A percentile compares a stretch with the other conserved stretches of the same genome.
phyloP scores from a whole-genome alignment of 2,888 invertebrate genomes.

The Acleris literana region DNA sequence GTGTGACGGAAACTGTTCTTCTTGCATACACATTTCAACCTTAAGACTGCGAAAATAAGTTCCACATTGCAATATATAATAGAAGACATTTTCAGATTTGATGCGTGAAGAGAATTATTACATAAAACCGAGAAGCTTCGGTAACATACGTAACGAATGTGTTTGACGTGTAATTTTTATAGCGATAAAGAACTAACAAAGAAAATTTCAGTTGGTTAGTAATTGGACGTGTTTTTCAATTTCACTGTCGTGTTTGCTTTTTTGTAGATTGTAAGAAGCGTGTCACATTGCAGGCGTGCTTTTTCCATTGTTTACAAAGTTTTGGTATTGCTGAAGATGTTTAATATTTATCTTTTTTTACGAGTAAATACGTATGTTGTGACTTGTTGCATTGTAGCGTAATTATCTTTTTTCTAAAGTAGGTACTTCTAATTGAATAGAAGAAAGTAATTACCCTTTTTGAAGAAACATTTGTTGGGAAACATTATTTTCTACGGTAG shows the following conservation, averaged over 20 bases:
- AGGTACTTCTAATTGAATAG: too few species aligned
- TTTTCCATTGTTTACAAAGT: slow-evolving; percentile 11
- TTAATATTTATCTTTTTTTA: too few species aligned
- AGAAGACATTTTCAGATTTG: slow-evolving; percentile 15
- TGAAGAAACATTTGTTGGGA: too few species aligned
- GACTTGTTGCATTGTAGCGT: too few species aligned
- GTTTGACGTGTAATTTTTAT: slow-evolving; percentile 9
- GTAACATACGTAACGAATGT: slow-evolving; percentile 29
- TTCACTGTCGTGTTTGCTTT: slow-evolving; percentile 24
- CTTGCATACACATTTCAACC: slow-evolving; percentile 24
- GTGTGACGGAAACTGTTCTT: slow-evolving; percentile 51
- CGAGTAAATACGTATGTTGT: too few species aligned
- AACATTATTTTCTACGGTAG: too few species aligned
- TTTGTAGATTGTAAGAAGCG: slow-evolving; percentile 16
- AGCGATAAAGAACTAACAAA: slow-evolving; percentile 11
- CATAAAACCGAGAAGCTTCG: slow-evolving; percentile 36
- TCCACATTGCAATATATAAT: slow-evolving; percentile 1
- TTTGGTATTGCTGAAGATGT: too few species aligned
- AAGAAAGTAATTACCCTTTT: too few species aligned
- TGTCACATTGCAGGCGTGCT: slow-evolving; percentile 7
- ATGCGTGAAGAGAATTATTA: slow-evolving; percentile 26
- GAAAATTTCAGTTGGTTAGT: slow-evolving; percentile 15
- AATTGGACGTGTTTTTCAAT: slow-evolving; percentile 20
- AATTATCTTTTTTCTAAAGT: too few species aligned
- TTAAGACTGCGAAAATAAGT: not conserved